Percentiles rank a stretch among this genome's conserved stretches.
Evolutionary conservation across 2,113 vertebrate species (phyloP).

Genomic region (Dinomys branickii): DNA sequence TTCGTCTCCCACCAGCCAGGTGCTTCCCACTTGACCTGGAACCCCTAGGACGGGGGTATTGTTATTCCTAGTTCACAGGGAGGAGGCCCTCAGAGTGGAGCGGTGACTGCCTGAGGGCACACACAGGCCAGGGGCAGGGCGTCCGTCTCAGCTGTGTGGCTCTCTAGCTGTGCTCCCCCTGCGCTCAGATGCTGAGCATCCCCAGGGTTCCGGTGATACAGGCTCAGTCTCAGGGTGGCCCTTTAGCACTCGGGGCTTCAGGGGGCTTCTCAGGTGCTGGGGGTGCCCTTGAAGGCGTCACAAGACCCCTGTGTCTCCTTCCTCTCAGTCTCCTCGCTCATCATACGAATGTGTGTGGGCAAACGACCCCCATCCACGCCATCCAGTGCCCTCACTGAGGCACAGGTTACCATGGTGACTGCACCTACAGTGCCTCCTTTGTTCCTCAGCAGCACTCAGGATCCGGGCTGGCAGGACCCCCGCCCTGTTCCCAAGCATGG

Average conservation of each 20-base stretch:
- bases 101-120: background rate
- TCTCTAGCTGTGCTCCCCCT: background rate
- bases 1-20: background rate
- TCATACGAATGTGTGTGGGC: no score
- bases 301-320: background rate
- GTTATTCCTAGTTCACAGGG: background rate
- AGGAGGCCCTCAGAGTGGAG: background rate
- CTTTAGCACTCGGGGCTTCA: background rate
- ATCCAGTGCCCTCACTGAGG: background rate
- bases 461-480: background rate
- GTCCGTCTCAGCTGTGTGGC: background rate
- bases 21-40: background rate
- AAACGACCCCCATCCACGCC: background rate
- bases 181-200: no score
- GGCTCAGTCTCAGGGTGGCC: background rate
- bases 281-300: background rate
- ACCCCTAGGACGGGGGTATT: background rate
- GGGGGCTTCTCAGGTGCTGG: background rate
- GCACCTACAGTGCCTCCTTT: background rate
- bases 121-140: background rate
- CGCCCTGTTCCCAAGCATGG: fast-evolving
- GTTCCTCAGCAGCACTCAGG: background rate
- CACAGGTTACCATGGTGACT: background rate
- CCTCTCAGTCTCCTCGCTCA: no score
- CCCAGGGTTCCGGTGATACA: no score